Base-by-base conservation (phyloP, 1,140 invertebrate species). In the Drosophila takahashii region DNA sequence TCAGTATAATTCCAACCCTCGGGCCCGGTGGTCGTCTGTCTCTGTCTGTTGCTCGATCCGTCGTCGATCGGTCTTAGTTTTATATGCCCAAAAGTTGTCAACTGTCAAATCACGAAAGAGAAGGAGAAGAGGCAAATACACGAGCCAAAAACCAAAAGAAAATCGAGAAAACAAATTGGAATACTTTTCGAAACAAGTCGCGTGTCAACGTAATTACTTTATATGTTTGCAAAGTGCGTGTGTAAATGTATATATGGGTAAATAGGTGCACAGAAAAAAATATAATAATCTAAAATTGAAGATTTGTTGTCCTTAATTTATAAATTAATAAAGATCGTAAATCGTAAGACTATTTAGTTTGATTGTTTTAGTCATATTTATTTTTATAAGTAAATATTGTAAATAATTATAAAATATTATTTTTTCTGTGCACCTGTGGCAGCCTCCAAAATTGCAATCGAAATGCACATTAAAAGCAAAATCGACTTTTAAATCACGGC, bases 1-100 rank as follows among this genome's bases (percentile, higher is more conserved):
- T 84, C 84, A 87, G 84, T 87, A 54, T 80, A 56, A 70, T 61
- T 89, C 79, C 72, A 87, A 87, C 84, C 85, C 84, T 87, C 84
- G 85, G 72, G 85, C 80, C 64, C 62, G 79, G 84, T 57, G 84
- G 84, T 87, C 62, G 72, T 45, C 62, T 47, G 51, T 54, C 56
- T 34, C 51, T 47, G 50, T 71, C 44, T 34, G 10, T 27, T 22
- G 42, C 16, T 42, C 37, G 36, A 54, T 48, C 44, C 11, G 5
- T 37, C 11, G 27, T 65, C 45, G 42, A 44, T 67, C 45, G 26
- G 10, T 52, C 18, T 18, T 52, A 41, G 27, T 58, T 53, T 51
- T 41, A 54, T 62, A 66, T 59, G 84, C 77, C 84, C 77, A 84
- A 89, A 79, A 89, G 79, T 87, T 86, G 83, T 83, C 84, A 87